Conservation (phyloP, 2,113 vertebrate genomes). For the Clarias gariepinus region DNA sequence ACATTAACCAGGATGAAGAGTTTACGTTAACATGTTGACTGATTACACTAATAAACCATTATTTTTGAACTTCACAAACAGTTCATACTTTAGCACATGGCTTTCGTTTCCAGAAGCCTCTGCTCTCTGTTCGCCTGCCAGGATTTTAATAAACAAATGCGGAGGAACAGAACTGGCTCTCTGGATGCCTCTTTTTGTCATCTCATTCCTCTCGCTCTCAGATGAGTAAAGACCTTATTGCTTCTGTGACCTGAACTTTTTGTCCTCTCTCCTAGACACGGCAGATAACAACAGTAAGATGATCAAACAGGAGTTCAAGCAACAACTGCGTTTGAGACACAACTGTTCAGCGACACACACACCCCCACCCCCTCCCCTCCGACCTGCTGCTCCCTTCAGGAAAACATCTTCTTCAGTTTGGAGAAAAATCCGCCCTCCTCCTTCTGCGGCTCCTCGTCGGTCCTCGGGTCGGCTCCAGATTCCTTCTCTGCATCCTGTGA, state of each 20-base stretch:
- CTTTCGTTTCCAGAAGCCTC: neutral
- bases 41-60: neutral
- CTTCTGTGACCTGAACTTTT: neutral
- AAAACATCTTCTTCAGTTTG: constrained; percentile 71
- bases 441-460: constrained; percentile 56
- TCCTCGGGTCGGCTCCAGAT: constrained; percentile 3
- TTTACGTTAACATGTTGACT: neutral
- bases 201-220: neutral
- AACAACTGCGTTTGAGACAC: neutral
- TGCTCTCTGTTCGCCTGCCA: neutral
- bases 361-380: neutral
- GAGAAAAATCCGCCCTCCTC: constrained; percentile 67
- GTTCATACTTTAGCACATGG: neutral
- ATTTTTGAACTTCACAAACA: neutral
- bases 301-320: neutral
- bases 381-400: constrained; percentile 27
- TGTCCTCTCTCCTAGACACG: neutral
- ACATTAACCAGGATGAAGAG: neutral
- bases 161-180: neutral
- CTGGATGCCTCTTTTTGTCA: neutral
- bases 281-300: neutral
- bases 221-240: neutral
- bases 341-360: no score
- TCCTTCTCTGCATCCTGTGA: constrained; percentile 13
- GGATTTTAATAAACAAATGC: no score